Evolutionary conservation across 2,797 vertebrate species (phyloP), one percentile per base, ranked within the genome.

Genomic region (Gymnoscopelus microlampas): DNA sequence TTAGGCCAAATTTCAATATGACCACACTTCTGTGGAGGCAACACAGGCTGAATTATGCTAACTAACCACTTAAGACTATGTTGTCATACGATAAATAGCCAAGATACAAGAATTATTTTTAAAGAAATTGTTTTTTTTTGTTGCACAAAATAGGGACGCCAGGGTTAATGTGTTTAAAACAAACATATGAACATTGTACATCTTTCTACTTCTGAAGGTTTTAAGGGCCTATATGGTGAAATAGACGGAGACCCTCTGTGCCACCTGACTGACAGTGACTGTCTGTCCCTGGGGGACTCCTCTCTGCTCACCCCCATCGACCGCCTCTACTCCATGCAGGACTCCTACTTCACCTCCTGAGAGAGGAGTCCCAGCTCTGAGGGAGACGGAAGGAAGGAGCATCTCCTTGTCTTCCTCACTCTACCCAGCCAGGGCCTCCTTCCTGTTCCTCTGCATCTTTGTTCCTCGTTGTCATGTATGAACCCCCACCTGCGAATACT

Each of bases 291-390:
- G 0, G 91, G 91, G 0, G 96, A 96, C 7, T 83, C 93, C 0
- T 95, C 95, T 1, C 86, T 95, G 76, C 95, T 97, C 70, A 99
- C 97, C 71, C 98, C 98, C 26, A 99, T 99, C 1, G 98, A 98
- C 85, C 95, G 96, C 67, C 95, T 99, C 70, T 98, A 97, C 91
- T 99, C 98, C 81, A 99, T 99, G 98, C 98, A 99, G 89, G 97
- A 95, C 91, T 98, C 97, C 11, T 99, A 99, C 93, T 99, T 99
- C 83, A 94, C 98, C 66, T 97, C 97, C 74, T 99, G 96, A 98
- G 87, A 19, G 12, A 60, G 68, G 5, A 70, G 63, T 12, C 60
- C n/a, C 2, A 62, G 64, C 55, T 73, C 65, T 62, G 39, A 32
- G 14, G 65, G 60, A 66, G 56, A 26, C 3, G 32, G 14, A 67